Evolutionary conservation across 2,888 invertebrate genomes (phyloP), one percentile per base, ranked within the genome.

Genomic region (Geophilus truncorum): DNA sequence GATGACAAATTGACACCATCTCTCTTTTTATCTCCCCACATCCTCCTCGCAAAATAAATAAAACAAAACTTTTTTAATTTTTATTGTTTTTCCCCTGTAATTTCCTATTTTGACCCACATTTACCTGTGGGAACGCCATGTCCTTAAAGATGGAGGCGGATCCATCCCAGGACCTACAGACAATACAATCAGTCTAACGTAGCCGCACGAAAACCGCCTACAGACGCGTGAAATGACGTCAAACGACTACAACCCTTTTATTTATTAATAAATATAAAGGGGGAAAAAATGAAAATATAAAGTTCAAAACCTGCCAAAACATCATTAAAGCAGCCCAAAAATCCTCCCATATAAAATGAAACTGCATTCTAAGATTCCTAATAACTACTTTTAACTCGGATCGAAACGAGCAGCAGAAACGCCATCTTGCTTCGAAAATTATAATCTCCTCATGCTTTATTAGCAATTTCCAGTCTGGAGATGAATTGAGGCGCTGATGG

Each of bases 401-500:
- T 70, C 28, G 70, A 5, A 70, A 70, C 70, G 70, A 70, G 25
- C 28, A 25, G 70, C 70, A 70, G 70, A 70, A 51, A 70, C 70
- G 70, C 70, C 70, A 70, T 28, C 28, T 70, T 70, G 10, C 28
- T 12, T 15, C 0, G 9, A 28, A 70, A 70, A 70, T 70, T 70
- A 70, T 70, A 70, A 70, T 70, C 70, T 21, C 57, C 57, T 23
- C 57, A 62, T 62, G 57, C 70, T 70, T 70, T 70, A 70, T 70
- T 70, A 70, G 70, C 70, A 70, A 28, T 70, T 23, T 70, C n/a
- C 25, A 70, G 70, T 25, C 25, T 9, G 9, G 70, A 70, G 70
- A 70, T 70, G 70, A 70, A 70, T 70, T 70, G 70, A 70, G 70
- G 70, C 70, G 70, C 70, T 70, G 70, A 70, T 70, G 70, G 70